Evolutionary conservation across 2,888 invertebrate genomes (phyloP).

Genomic region (Chironomus riparius): DNA sequence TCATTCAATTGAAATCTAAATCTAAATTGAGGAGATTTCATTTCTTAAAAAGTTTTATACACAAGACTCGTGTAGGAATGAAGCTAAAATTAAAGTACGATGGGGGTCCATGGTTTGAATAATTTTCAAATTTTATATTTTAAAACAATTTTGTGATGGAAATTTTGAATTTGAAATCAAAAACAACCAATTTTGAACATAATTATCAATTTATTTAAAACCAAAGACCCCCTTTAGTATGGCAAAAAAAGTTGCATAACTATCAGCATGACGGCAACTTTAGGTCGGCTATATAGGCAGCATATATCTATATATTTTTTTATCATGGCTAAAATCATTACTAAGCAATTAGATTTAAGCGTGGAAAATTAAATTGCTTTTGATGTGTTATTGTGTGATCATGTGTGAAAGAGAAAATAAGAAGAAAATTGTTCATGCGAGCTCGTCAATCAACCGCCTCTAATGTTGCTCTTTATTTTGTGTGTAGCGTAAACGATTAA

Average conservation of each 20-base stretch:
- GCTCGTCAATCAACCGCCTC: neutral
- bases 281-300: neutral
- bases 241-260: neutral
- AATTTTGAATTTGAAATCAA: too few relatives aligned
- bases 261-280: neutral
- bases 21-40: neutral
- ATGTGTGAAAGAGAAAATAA: neutral
- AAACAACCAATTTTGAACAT: too few relatives aligned
- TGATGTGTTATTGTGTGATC: neutral
- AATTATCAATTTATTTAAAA: too few relatives aligned
- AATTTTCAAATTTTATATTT: too few relatives aligned
- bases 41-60: neutral
- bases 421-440: neutral
- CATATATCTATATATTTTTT: neutral
- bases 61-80: neutral
- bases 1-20: too few relatives aligned
- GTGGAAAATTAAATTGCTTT: constrained; percentile 10
- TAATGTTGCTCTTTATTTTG: neutral
- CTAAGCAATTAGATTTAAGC: constrained; percentile 6
- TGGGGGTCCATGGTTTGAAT: too few relatives aligned
- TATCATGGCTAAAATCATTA: neutral
- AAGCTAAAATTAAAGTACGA: too few relatives aligned
- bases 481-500: neutral
- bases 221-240: too few relatives aligned
- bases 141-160: too few relatives aligned